Conservation (phyloP, 2,888 invertebrate genomes). For the Erannis defoliaria region DNA sequence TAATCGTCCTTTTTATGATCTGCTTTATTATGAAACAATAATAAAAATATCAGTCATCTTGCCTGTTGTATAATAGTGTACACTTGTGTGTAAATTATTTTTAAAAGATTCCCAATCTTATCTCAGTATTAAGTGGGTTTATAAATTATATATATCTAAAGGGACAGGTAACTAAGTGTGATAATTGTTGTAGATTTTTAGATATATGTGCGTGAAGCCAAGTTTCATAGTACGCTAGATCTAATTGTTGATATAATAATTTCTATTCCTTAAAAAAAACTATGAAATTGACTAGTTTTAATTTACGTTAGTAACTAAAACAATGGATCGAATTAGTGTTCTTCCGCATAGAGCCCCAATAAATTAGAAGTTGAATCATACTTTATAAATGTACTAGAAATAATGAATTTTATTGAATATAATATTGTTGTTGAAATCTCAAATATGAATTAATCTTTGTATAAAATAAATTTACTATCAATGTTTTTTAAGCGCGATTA, state of each 20-base stretch:
- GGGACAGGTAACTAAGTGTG: conserved; percentile 14
- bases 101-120: background rate
- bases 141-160: background rate
- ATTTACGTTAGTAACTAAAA: background rate
- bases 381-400: background rate
- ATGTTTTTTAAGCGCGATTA: conserved; percentile 6
- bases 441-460: background rate
- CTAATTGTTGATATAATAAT: background rate
- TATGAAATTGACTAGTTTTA: background rate
- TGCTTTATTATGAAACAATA: no score
- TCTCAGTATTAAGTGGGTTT: background rate
- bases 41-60: no score
- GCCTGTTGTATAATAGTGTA: conserved; percentile 6
- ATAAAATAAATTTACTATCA: background rate
- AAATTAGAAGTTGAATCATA: background rate
- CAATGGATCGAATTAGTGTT: background rate
- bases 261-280: background rate
- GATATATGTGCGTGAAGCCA: conserved; percentile 26
- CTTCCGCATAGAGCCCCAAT: conserved; percentile 16
- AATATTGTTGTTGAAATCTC: conserved; percentile 12
- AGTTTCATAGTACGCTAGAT: conserved; percentile 25
- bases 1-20: no score
- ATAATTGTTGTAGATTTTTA: conserved; percentile 35
- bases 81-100: background rate
- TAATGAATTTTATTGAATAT: background rate